Base-by-base conservation (phyloP, 1,140 invertebrate genomes). In the Heliconius congener region DNA sequence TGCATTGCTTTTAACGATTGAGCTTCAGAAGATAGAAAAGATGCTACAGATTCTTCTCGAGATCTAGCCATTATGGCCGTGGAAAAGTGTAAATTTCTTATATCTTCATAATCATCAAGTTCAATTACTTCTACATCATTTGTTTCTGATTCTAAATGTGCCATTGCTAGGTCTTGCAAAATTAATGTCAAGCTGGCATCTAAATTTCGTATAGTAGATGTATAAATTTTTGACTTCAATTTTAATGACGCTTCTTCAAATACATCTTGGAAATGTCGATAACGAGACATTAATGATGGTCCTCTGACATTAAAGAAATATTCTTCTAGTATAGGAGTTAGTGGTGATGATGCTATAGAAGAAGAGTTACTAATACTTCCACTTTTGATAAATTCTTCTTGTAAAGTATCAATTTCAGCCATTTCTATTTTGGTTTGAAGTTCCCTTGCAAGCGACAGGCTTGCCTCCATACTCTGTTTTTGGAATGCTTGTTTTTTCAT, bases 281-380 rank as follows among this genome's bases (percentile, higher is more conserved):
- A 74, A 19, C 27, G 18, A 27, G 46, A 37, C 37, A 1, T 73
- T 27, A 76, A 76, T 3, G n/a, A 60, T n/a, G 71, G 70, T 37
- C 70, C 77, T 42, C 30, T 60, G 27, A 82, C 30, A 37, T 71
- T 77, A 46, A 82, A 84, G 46, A 84, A 37, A 77, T 84, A 84
- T 75, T 83, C 81, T 46, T 84, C 81, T 50, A 81, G 70, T 37
- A 83, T n/a, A n/a, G 83, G 83, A 9, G 81, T 79, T 23, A 78
- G 39, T 30, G 81, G 79, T 19, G 79, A 78, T 19, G 79, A 77
- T 9, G 84, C 71, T 2, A 87, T 85, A 6, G 85, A 86, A 6
- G 88, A 85, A 34, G 84, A 86, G 55, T 77, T 76, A 37, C 79
- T 76, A 42, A 74, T 82, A 50, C 74, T 81, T 73, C 82, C 80